Evolutionary conservation across 2,113 vertebrate genomes (phyloP).

Genomic region (Emydura subglobosa): DNA sequence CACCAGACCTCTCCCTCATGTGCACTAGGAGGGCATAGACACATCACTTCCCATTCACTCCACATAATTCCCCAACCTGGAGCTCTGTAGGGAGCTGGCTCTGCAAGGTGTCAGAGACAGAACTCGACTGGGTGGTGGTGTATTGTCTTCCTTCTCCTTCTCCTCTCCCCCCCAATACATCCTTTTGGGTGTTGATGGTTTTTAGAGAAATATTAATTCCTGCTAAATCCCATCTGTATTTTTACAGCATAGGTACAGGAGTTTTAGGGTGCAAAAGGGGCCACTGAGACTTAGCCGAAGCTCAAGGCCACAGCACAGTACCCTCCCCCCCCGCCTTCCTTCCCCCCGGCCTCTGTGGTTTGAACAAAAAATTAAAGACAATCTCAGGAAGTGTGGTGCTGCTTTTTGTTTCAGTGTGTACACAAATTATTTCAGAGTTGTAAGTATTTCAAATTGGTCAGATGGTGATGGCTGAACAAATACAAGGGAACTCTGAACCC

Average conservation of each 20-base stretch:
- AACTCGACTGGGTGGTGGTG: background rate
- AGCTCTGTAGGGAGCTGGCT: background rate
- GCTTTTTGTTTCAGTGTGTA: background rate
- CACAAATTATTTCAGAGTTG: accelerated
- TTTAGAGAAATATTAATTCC: too few relatives aligned
- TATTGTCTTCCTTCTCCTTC: background rate
- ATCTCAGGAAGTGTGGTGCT: background rate
- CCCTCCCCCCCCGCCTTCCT: too few relatives aligned
- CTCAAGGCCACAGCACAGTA: too few relatives aligned
- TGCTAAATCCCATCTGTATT: too few relatives aligned
- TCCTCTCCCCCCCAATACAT: background rate
- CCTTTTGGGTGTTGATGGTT: too few relatives aligned
- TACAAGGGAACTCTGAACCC: background rate
- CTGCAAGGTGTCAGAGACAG: background rate
- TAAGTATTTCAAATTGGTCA: background rate
- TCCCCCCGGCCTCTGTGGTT: accelerated
- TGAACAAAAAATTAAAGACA: background rate
- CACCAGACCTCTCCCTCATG: background rate
- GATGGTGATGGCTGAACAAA: background rate
- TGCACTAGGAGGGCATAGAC: background rate
- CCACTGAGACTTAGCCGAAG: too few relatives aligned
- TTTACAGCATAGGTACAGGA: too few relatives aligned
- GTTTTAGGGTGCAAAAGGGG: too few relatives aligned
- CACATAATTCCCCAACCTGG: background rate
- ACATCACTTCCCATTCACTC: background rate